Conservation (phyloP, 2,888 invertebrate genomes). For the Chloroclystis v-ata region DNA sequence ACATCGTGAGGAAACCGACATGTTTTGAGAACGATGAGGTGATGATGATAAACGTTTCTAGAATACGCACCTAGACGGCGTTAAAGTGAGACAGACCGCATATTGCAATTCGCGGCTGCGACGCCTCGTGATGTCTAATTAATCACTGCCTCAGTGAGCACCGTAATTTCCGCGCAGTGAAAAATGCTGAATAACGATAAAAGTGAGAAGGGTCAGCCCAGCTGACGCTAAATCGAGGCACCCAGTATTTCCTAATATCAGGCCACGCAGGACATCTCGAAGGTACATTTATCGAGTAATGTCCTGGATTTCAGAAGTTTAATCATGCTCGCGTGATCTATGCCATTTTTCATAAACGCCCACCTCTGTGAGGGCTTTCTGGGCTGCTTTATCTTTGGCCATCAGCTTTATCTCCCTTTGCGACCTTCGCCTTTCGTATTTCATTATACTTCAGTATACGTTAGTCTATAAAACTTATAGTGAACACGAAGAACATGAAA, state of each 20-base stretch:
- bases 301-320: conserved; percentile 14
- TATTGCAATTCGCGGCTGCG: conserved; percentile 24
- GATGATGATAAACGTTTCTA: too few relatives aligned
- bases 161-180: conserved; percentile 60
- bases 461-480: too few relatives aligned
- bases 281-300: conserved; percentile 16
- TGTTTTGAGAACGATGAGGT: too few relatives aligned
- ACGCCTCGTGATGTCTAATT: conserved; percentile 54
- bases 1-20: too few relatives aligned
- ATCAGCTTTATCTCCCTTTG: conserved; percentile 1
- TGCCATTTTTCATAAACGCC: conserved; percentile 13
- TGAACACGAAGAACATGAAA: too few relatives aligned
- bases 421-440: not conserved
- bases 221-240: conserved; percentile 26
- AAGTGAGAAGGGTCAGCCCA: conserved; percentile 55
- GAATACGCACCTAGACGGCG: too few relatives aligned
- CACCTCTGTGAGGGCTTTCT: not conserved
- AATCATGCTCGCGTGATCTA: conserved; percentile 8
- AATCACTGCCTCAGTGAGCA: conserved; percentile 57
- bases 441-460: not conserved
- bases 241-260: conserved; percentile 23
- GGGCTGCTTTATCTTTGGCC: conserved; percentile 2
- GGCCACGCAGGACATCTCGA: conserved; percentile 22
- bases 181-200: conserved; percentile 67
- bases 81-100: conserved; percentile 20